Base-by-base conservation (phyloP, 2,888 invertebrate genomes). In the Phlogophora meticulosa region DNA sequence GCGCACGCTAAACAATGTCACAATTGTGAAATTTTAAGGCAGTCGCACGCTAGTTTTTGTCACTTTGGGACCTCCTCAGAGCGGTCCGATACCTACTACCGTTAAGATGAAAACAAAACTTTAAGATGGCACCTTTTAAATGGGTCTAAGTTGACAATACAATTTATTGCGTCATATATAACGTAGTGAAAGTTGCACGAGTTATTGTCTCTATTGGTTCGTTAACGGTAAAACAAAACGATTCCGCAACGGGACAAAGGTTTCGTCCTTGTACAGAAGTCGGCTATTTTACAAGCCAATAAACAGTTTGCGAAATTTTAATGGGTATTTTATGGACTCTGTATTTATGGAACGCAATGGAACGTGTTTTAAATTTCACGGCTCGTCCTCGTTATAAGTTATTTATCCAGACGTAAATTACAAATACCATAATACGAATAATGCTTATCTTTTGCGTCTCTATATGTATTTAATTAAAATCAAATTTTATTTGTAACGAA, bases 151-250 rank as follows among this genome's bases (percentile, higher is more conserved):
- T 51, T 55, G 77, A 93, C 93, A 94, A 94, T 88, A 78, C 81
- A 81, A 86, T 94, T 94, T 94, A 95, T 93, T 92, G 90, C 88
- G 85, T 91, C 92, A 91, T 94, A 94, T 92, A 93, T 92, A 91
- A 94, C 88, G 78, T 91, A 95, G 95, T 94, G 95, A 95, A 95
- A 95, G 95, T 94, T 90, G 88, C 84, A 81, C 76, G 77, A 67
- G 75, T 83, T 84, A 87, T 93, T 92, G 92, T 93, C 78, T 90
- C 83, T 78, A 78, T 87, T 85, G 75, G 76, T 87, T 84, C 82
- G 87, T 84, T 92, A 94, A 95, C 94, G 90, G 94, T 94, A 91
- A 88, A 72, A 91, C 84, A 88, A 90, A 88, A 91, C 86, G 86
- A 85, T 85, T 81, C 82, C 81, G 82, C 76, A 75, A 82, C 78